phyloP scores from a whole-genome alignment of 1,140 invertebrate species.

The Trachymyrmex septentrionalis region DNA sequence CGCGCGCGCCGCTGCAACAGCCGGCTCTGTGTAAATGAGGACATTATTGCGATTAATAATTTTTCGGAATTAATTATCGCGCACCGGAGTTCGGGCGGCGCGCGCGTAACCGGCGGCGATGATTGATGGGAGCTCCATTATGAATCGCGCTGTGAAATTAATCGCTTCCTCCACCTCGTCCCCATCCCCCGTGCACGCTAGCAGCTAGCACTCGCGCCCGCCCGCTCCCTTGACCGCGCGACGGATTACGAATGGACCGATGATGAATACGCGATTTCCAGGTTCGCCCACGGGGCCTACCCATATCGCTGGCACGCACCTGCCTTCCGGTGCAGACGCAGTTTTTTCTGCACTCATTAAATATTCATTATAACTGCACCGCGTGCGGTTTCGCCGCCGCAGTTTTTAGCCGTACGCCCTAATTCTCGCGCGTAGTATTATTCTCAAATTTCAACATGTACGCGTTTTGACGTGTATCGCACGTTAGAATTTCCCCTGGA shows the following conservation, averaged over 20 bases:
- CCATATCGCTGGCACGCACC: slow-evolving; percentile 67
- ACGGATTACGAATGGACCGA: slow-evolving; percentile 77
- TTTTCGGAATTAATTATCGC: slow-evolving; percentile 83
- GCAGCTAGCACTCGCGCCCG: slow-evolving; percentile 11
- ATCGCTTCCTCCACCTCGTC: slow-evolving; percentile 73
- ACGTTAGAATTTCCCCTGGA: not conserved
- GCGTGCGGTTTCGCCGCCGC: slow-evolving; percentile 3
- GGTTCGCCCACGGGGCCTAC: slow-evolving; percentile 60
- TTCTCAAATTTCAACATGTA: slow-evolving; percentile 48
- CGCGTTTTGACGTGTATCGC: not conserved
- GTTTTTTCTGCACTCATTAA: slow-evolving; percentile 69
- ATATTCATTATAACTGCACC: slow-evolving; percentile 60
- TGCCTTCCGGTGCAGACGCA: slow-evolving; percentile 58
- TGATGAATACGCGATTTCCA: slow-evolving; percentile 80
- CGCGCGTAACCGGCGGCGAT: slow-evolving; percentile 76
- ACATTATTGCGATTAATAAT: slow-evolving; percentile 83
- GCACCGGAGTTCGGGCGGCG: slow-evolving; percentile 58
- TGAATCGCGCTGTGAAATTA: slow-evolving; percentile 83
- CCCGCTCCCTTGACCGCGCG: slow-evolving; percentile 65
- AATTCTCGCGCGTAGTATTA: slow-evolving; percentile 41
- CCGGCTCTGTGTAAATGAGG: slow-evolving; percentile 73
- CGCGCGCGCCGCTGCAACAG: slow-evolving; percentile 50
- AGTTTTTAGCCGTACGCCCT: slow-evolving; percentile 45
- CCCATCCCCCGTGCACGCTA: slow-evolving; percentile 15
- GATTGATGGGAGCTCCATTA: slow-evolving; percentile 84